Percentiles rank a stretch among this genome's conserved stretches.
phyloP scores from a whole-genome alignment of 2,113 vertebrate genomes.

The Danio rerio region DNA sequence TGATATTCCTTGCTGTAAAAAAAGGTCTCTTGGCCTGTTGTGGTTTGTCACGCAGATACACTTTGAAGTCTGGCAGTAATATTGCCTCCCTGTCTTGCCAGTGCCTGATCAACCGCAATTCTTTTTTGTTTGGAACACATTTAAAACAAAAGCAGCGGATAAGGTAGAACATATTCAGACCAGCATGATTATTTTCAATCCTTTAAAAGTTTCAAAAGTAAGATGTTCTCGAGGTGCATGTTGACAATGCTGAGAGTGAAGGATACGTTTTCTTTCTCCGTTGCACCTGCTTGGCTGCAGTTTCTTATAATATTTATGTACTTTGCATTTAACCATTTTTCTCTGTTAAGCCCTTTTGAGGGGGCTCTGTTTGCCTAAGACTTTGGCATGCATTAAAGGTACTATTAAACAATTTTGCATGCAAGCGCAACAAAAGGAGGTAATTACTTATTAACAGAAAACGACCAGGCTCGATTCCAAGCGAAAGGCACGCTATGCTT shows the following conservation, averaged over 20 bases:
- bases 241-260: constrained; percentile 17
- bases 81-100: constrained; percentile 31
- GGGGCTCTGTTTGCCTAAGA: too few species aligned
- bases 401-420: constrained; percentile 3
- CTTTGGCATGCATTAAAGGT: constrained; percentile 1
- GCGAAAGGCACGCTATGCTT: neutral
- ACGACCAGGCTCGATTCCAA: neutral
- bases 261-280: constrained; percentile 26
- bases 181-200: constrained; percentile 38
- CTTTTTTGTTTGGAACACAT: constrained; percentile 42
- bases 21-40: constrained; percentile 18
- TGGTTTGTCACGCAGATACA: constrained; percentile 47
- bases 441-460: constrained; percentile 18
- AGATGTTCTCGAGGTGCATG: constrained; percentile 30
- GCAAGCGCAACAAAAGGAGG: neutral
- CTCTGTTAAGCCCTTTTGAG: too few species aligned
- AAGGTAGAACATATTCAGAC: constrained; percentile 14
- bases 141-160: constrained; percentile 45
- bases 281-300: constrained; percentile 29
- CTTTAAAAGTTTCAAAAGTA: constrained; percentile 19
- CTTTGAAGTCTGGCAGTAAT: constrained; percentile 41
- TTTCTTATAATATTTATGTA: constrained; percentile 1
- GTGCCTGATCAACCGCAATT: constrained; percentile 17
- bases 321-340: constrained; percentile 2
- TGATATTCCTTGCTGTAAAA: constrained; percentile 48